A percentile compares a stretch with the other conserved stretches of the same genome.
phyloP scores from a whole-genome alignment of 1,140 invertebrate genomes.

The Hetaerina americana region DNA sequence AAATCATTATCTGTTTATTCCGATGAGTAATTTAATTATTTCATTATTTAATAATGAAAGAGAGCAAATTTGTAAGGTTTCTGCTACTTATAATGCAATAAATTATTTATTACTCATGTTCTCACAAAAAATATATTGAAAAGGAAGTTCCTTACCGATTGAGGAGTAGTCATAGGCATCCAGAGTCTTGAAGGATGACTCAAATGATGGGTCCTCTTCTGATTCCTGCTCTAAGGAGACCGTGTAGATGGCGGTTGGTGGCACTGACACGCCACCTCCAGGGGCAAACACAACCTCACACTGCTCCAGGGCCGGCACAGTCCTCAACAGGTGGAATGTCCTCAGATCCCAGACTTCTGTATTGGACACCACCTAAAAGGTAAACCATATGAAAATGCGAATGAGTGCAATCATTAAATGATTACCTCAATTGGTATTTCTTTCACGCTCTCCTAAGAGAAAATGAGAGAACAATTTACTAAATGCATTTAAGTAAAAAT shows the following conservation, averaged over 20 bases:
- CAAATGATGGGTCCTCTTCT: constrained; percentile 52
- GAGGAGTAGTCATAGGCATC: constrained; percentile 88
- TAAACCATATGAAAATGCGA: constrained; percentile 26
- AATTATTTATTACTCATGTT: too few species aligned
- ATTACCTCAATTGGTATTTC: too few species aligned
- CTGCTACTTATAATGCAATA: too few species aligned
- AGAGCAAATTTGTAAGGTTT: too few species aligned
- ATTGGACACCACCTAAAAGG: constrained; percentile 56
- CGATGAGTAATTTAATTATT: too few species aligned
- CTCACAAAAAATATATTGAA: too few species aligned
- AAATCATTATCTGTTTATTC: too few species aligned
- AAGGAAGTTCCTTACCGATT: constrained; percentile 60
- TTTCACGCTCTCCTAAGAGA: too few species aligned
- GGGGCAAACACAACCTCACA: constrained; percentile 62
- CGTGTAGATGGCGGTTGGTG: constrained; percentile 51
- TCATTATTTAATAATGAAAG: too few species aligned
- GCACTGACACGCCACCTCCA: constrained; percentile 10
- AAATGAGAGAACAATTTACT: too few species aligned
- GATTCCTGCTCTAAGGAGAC: constrained; percentile 45
- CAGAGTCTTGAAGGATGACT: constrained; percentile 85
- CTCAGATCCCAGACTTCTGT: constrained; percentile 92
- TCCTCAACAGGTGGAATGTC: constrained; percentile 86
- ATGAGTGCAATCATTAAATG: too few species aligned
- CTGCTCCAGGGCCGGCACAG: constrained; percentile 83
- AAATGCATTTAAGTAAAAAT: not conserved